Evolutionary conservation across 2,113 vertebrate genomes (phyloP).

Genomic region (Pimephales promelas): DNA sequence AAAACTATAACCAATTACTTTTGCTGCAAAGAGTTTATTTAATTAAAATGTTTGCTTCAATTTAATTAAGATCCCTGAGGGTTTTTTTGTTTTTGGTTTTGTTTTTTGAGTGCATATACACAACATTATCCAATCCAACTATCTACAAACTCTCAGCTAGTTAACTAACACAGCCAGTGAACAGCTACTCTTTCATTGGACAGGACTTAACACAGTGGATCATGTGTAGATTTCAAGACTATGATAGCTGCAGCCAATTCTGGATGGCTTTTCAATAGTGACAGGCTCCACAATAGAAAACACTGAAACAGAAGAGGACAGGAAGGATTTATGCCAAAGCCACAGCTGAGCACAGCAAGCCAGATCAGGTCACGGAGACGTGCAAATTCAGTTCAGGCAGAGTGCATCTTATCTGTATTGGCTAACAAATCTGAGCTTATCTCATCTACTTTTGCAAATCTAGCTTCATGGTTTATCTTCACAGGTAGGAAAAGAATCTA

Average conservation of each 20-base stretch:
- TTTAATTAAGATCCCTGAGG: neutral
- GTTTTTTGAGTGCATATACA: neutral
- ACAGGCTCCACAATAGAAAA: neutral
- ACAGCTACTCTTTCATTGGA: neutral
- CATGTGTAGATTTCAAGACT: slow-evolving; percentile 10
- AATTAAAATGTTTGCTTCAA: neutral
- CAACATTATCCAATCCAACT: neutral
- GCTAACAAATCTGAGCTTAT: slow-evolving; percentile 16
- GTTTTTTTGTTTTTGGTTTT: neutral
- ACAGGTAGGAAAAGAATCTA: neutral
- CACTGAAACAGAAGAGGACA: neutral
- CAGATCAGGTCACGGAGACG: slow-evolving; percentile 16
- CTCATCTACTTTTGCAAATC: slow-evolving; percentile 28
- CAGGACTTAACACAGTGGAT: neutral
- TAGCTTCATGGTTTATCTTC: slow-evolving; percentile 1
- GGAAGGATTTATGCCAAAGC: slow-evolving; percentile 7
- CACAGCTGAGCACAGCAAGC: slow-evolving; percentile 6
- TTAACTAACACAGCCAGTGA: neutral
- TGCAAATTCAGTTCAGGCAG: slow-evolving; percentile 18
- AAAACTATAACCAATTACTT: neutral
- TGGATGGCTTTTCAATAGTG: neutral
- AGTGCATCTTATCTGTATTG: slow-evolving; percentile 22
- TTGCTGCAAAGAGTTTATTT: neutral
- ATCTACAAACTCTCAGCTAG: neutral
- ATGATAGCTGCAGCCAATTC: neutral